Conservation (phyloP, 1,140 invertebrate genomes). For the Odontomachus brunneus region DNA sequence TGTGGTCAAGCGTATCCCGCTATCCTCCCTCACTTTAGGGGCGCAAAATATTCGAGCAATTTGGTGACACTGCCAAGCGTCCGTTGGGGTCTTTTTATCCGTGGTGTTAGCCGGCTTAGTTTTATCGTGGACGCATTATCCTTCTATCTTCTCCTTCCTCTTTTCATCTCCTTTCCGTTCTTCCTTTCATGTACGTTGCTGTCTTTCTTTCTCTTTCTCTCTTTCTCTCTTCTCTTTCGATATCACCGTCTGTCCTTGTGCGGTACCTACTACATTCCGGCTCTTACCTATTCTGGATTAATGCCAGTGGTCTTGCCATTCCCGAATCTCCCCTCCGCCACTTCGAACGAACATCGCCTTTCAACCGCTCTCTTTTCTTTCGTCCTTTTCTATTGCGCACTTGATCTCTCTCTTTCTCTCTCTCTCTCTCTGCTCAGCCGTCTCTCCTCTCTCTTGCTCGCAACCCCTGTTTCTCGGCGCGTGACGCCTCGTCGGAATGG, state of each 20-base stretch:
- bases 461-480: constrained; percentile 64
- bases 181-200: constrained; percentile 14
- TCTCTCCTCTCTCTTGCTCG: neutral
- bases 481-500: constrained; percentile 53
- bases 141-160: constrained; percentile 61
- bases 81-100: constrained; percentile 77
- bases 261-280: constrained; percentile 40
- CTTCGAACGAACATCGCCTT: constrained; percentile 50
- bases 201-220: constrained; percentile 35
- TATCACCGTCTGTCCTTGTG: constrained; percentile 1
- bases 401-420: neutral
- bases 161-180: constrained; percentile 46
- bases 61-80: constrained; percentile 80
- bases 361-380: constrained; percentile 4
- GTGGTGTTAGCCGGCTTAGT: constrained; percentile 80
- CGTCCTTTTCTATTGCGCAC: constrained; percentile 29
- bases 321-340: constrained; percentile 34
- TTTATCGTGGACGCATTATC: constrained; percentile 81
- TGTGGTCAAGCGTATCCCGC: constrained; percentile 72
- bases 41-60: constrained; percentile 82
- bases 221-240: constrained; percentile 24
- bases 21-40: constrained; percentile 40
- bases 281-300: constrained; percentile 81
- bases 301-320: constrained; percentile 74
- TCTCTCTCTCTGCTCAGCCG: neutral